phyloP scores from a whole-genome alignment of 2,113 vertebrate species.

The Microcebus ravelobensis region DNA sequence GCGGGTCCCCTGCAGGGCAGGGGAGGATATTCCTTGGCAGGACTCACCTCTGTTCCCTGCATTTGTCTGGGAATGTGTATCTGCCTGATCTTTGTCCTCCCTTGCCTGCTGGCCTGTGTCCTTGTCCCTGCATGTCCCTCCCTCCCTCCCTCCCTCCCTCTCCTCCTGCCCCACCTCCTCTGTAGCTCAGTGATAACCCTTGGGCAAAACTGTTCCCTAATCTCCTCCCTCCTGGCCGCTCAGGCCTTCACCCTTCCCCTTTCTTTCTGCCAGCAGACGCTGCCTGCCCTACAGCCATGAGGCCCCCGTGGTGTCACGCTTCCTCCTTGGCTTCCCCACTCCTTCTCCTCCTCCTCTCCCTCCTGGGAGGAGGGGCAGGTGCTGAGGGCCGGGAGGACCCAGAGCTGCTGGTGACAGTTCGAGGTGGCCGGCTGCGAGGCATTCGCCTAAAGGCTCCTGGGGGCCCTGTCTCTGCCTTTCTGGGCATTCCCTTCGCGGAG shows the following conservation, averaged over 20 bases:
- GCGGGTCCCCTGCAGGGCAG: not conserved
- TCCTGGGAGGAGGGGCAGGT: constrained; percentile 59
- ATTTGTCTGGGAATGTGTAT: not conserved
- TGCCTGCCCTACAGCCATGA: constrained; percentile 64
- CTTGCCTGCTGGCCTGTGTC: constrained; percentile 14
- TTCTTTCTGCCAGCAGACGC: constrained; percentile 69
- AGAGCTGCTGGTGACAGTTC: constrained; percentile 87
- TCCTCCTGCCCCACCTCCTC: constrained; percentile 66
- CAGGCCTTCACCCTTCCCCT: constrained; percentile 40
- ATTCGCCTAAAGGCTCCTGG: constrained; percentile 82
- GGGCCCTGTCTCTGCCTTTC: constrained; percentile 87
- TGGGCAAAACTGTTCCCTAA: constrained; percentile 43
- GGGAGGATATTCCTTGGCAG: not conserved
- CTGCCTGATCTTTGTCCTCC: not conserved
- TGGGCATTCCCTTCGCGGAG: constrained; percentile 93
- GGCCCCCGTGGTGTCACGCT: constrained; percentile 37
- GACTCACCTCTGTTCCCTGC: not conserved
- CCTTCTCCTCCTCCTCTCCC: constrained; percentile 55
- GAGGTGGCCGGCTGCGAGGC: constrained; percentile 87
- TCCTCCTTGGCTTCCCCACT: constrained; percentile 53
- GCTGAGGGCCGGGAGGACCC: constrained; percentile 74
- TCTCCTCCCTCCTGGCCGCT: constrained; percentile 11
- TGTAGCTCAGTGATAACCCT: constrained; percentile 69
- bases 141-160: not conserved
- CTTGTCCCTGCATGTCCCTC: constrained; percentile 31